Evolutionary conservation across 2,888 invertebrate genomes (phyloP).

Genomic region (Idaea biselata): DNA sequence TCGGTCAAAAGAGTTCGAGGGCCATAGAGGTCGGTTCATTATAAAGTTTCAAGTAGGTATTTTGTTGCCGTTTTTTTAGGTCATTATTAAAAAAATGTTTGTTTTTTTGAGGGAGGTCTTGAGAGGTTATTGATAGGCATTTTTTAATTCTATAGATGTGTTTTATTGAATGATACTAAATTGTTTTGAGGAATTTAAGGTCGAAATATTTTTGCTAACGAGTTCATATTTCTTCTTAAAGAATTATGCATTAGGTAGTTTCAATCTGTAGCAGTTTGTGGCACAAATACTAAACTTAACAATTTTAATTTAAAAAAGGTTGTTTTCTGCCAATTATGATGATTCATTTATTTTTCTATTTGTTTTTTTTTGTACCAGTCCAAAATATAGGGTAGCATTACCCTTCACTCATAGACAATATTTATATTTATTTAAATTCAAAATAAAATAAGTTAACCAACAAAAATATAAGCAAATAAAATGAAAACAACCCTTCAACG

Average conservation of each 20-base stretch:
- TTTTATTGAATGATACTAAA: too few relatives aligned
- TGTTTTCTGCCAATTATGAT: too few relatives aligned
- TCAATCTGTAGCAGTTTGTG: too few relatives aligned
- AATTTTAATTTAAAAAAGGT: too few relatives aligned
- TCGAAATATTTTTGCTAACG: too few relatives aligned
- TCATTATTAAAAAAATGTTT: not conserved
- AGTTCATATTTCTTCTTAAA: too few relatives aligned
- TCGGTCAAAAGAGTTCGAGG: conserved; percentile 41
- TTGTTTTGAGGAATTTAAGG: too few relatives aligned
- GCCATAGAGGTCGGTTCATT: conserved; percentile 21
- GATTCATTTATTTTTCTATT: too few relatives aligned
- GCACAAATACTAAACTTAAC: too few relatives aligned
- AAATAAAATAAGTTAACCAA: conserved; percentile 4
- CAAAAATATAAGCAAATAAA: conserved; percentile 21
- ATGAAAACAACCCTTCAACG: conserved; percentile 32
- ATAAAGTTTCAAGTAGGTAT: conserved; percentile 31
- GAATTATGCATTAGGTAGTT: too few relatives aligned
- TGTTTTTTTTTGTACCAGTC: too few relatives aligned
- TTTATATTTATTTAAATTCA: conserved; percentile 9
- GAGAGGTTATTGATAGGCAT: not conserved
- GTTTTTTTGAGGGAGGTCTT: not conserved
- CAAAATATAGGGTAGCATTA: too few relatives aligned
- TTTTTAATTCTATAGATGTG: not conserved
- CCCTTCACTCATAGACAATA: not conserved
- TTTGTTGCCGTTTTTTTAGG: conserved; percentile 15